Percentiles rank a stretch among this genome's conserved stretches.
phyloP scores from a whole-genome alignment of 2,797 vertebrate genomes.

The Propithecus perrieri region DNA sequence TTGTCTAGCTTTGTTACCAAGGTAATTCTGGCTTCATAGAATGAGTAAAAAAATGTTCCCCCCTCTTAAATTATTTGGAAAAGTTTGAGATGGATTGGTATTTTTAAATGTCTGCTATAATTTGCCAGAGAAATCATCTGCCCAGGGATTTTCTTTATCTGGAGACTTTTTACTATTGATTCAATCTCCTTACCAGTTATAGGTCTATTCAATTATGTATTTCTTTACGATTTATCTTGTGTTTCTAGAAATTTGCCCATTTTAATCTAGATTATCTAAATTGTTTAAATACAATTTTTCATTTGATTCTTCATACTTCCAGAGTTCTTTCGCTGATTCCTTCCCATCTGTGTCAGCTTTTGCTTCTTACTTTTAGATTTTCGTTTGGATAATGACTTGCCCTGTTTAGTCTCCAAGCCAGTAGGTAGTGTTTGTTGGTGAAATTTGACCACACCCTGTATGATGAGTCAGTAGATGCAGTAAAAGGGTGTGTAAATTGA shows the following conservation, averaged over 20 bases:
- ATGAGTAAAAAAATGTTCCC: background rate
- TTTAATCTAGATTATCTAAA: background rate
- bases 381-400: too few relatives aligned
- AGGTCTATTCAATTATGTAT: background rate
- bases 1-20: background rate
- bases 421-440: too few relatives aligned
- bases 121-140: background rate
- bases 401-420: too few relatives aligned
- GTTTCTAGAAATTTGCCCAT: background rate
- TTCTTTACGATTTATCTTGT: background rate
- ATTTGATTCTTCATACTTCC: too few relatives aligned
- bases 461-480: too few relatives aligned
- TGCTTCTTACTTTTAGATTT: too few relatives aligned
- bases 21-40: background rate
- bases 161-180: background rate
- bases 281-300: background rate
- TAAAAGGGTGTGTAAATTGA: too few relatives aligned
- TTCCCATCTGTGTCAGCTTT: too few relatives aligned
- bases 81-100: background rate
- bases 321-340: too few relatives aligned
- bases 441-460: too few relatives aligned
- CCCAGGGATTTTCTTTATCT: too few relatives aligned
- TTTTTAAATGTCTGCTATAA: background rate
- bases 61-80: background rate
- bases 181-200: background rate